phyloP scores from a whole-genome alignment of 1,140 invertebrate genomes.

The Heliothis subflexa region DNA sequence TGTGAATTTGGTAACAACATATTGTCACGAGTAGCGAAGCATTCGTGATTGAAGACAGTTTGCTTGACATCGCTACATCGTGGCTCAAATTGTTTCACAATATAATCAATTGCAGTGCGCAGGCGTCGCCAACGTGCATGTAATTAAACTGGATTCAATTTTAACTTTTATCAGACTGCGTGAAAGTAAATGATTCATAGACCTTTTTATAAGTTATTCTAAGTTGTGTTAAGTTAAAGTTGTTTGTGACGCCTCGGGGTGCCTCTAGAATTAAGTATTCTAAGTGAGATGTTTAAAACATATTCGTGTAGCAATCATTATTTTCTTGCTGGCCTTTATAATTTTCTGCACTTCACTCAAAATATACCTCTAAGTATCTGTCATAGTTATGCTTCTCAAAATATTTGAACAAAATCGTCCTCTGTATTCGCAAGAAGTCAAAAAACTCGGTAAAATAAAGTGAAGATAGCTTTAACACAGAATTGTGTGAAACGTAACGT shows the following conservation, averaged over 20 bases:
- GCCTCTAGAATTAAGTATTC: neutral
- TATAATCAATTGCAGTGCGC: slow-evolving; percentile 26
- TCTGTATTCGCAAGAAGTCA: neutral
- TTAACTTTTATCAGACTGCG: slow-evolving; percentile 29
- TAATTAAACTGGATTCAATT: slow-evolving; percentile 33
- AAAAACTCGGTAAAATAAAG: slow-evolving; percentile 8
- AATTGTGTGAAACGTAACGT: slow-evolving; percentile 9
- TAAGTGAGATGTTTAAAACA: too few relatives aligned
- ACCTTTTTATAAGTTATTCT: neutral
- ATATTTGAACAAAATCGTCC: neutral
- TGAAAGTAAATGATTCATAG: slow-evolving; percentile 20
- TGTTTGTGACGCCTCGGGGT: neutral
- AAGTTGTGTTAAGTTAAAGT: slow-evolving; percentile 3
- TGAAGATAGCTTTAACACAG: slow-evolving; percentile 5
- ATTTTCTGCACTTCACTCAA: too few relatives aligned
- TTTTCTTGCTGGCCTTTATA: too few relatives aligned
- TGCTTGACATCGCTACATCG: slow-evolving; percentile 17
- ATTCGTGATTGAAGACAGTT: slow-evolving; percentile 38
- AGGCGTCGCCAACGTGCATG: slow-evolving; percentile 13
- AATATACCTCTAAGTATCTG: too few relatives aligned
- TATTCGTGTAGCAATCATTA: too few relatives aligned
- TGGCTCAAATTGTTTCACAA: slow-evolving; percentile 9
- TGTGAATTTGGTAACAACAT: slow-evolving; percentile 17
- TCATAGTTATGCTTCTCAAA: neutral
- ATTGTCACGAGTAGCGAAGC: slow-evolving; percentile 20